Evolutionary conservation across 2,888 invertebrate species (phyloP).

Genomic region (Tinea pellionella): DNA sequence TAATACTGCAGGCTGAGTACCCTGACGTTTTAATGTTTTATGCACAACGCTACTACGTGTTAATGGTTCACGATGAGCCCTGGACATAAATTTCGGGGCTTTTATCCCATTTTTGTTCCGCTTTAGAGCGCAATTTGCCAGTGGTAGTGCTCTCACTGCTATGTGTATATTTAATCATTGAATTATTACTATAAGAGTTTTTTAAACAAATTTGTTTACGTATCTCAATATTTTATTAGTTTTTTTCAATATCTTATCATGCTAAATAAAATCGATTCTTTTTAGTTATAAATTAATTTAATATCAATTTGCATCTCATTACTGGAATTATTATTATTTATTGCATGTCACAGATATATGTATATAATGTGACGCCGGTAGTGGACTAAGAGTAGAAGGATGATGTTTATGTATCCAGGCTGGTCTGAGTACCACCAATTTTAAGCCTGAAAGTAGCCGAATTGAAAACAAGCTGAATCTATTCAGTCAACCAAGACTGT

Average conservation of each 20-base stretch:
- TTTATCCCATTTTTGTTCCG: slow-evolving; percentile 50
- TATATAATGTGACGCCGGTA: too few species aligned
- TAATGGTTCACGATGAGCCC: slow-evolving; percentile 54
- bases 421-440: too few species aligned
- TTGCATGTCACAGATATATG: too few species aligned
- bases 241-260: background rate
- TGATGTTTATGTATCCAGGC: too few species aligned
- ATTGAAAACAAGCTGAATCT: too few species aligned
- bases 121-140: slow-evolving; percentile 41
- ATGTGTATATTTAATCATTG: slow-evolving; percentile 27
- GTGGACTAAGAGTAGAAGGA: too few species aligned
- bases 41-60: slow-evolving; percentile 56
- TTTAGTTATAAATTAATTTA: slow-evolving; percentile 1
- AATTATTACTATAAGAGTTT: background rate
- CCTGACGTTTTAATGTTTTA: slow-evolving; percentile 60
- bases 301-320: slow-evolving; percentile 16
- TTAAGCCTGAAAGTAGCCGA: too few species aligned
- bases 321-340: too few species aligned
- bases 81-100: slow-evolving; percentile 51
- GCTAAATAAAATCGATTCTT: background rate
- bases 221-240: background rate
- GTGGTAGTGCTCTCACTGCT: slow-evolving; percentile 17
- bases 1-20: slow-evolving; percentile 45
- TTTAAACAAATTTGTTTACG: background rate
- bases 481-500: too few species aligned